phyloP scores from a whole-genome alignment of 2,113 vertebrate genomes.

The Archocentrus centrarchus region DNA sequence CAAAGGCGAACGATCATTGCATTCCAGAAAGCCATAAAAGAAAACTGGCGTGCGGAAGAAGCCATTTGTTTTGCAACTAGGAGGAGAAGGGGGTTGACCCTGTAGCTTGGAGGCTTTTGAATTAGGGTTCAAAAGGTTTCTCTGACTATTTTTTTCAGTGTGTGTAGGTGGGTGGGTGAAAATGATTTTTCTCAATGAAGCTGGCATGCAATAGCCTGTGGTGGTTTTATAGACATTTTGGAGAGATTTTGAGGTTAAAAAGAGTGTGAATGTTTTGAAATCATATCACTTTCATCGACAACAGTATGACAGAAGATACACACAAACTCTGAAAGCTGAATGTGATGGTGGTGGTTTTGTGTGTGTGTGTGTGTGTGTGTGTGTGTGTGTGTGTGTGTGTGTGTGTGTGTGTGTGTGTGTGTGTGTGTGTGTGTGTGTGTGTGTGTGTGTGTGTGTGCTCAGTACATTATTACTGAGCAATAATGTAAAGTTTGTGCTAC shows the following conservation, averaged over 20 bases:
- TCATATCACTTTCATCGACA: rapidly evolving
- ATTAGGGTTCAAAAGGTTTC: neutral
- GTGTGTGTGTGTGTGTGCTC: too few species aligned
- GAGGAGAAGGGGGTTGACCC: neutral
- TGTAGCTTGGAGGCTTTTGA: neutral
- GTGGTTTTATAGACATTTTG: neutral
- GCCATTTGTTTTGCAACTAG: constrained; percentile 44
- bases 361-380: too few species aligned
- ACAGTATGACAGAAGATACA: neutral
- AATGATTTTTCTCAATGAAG: neutral
- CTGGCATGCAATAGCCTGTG: neutral
- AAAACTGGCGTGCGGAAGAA: constrained; percentile 8
- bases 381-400: too few species aligned
- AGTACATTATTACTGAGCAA: neutral
- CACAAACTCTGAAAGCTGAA: neutral
- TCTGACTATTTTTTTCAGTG: neutral
- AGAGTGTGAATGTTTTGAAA: neutral
- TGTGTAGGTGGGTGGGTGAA: neutral
- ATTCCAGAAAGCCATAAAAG: constrained; percentile 71
- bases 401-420: too few species aligned
- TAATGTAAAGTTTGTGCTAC: neutral
- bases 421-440: too few species aligned
- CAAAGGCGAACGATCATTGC: constrained; percentile 41
- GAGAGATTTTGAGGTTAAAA: neutral
- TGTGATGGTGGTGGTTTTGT: neutral